Evolutionary conservation across 1,140 invertebrate genomes (phyloP), one percentile per base, ranked within the genome.

Genomic region (Phocides pigmalion): DNA sequence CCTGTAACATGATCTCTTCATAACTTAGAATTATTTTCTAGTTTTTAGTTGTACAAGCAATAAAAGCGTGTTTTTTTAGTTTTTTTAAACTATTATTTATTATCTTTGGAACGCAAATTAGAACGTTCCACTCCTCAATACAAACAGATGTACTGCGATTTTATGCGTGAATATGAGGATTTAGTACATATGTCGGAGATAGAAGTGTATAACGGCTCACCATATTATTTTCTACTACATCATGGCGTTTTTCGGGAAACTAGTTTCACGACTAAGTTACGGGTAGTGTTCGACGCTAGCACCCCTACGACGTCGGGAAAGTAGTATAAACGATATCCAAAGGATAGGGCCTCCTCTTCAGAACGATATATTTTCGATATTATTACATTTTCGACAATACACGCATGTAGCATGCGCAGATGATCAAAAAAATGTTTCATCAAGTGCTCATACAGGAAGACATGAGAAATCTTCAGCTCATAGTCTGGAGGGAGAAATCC

Each of bases 141-240:
- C 12, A 69, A 68, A 70, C 16, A 14, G 20, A 44, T 62, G 32
- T 81, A 75, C 32, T 25, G 5, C 37, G 66, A 81, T 15, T 79
- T 81, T 50, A 73, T 82, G 53, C 22, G 44, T 16, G 73, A 79
- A 51, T 82, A 81, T 51, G 42, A 53, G 22, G 15, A 15, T 1
- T 61, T 72, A 46, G 65, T 68, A 4, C 70, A 82, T 25, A 82
- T 82, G 78, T 46, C 32, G 4, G 59, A 22, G 0, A 46, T 56
- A 35, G 0, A 61, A 19, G 35, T n/a, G n/a, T n/a, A 41, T 41
- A n/a, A 53, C n/a, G 9, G 14, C 8, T 28, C 20, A 22, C 66
- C 63, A 25, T 35, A 58, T 41, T 76, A 79, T 70, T 87, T 85
- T 67, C 37, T 91, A 4, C 84, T 86, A 3, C 87, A 92, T 68